Evolutionary conservation across 2,888 invertebrate genomes (phyloP), one percentile per base, ranked within the genome.

Genomic region (Hydriomena furcata): DNA sequence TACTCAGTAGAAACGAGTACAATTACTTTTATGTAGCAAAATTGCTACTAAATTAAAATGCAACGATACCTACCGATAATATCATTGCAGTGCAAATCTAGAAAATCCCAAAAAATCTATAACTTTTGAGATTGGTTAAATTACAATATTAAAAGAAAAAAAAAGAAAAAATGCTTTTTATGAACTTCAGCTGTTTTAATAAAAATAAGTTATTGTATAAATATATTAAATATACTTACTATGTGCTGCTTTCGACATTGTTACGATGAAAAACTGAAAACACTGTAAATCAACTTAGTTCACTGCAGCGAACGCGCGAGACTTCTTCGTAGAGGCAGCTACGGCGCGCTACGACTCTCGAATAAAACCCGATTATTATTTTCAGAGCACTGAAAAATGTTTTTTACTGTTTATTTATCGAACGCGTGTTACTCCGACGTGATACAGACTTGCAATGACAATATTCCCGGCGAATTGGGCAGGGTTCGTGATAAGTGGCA

Each of bases 261-360:
- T 75, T 61, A 58, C 40, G 28, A 11, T 53, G 27, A 58, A 37
- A 42, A 54, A 47, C 41, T 58, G 34, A 55, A 48, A 62, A 42
- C 55, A 51, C 65, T 65, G 49, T 49, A 61, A 55, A 53, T 28
- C 37, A 30, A 35, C 32, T 31, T 24, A 50, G 54, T 44, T 25
- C 61, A 55, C 58, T 45, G 38, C 24, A 40, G 45, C 43, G 44
- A 34, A 20, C 52, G 48, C 47, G 52, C 51, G 28, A 48, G 28
- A 24, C 8, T 27, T 7, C 12, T 31, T 66, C 79, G 84, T 82
- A 82, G 83, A 62, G 55, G 58, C 59, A 63, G 79, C 83, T 82
- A 83, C 83, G 81, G n/a, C 23, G 56, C 61, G 78, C 82, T 82
- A 82, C 84, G 84, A 65, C 68, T 62, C 70, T 43, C 52, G 67